Evolutionary conservation across 2,888 invertebrate species (phyloP), one percentile per base, ranked within the genome.

Genomic region (Eupithecia centaureata): DNA sequence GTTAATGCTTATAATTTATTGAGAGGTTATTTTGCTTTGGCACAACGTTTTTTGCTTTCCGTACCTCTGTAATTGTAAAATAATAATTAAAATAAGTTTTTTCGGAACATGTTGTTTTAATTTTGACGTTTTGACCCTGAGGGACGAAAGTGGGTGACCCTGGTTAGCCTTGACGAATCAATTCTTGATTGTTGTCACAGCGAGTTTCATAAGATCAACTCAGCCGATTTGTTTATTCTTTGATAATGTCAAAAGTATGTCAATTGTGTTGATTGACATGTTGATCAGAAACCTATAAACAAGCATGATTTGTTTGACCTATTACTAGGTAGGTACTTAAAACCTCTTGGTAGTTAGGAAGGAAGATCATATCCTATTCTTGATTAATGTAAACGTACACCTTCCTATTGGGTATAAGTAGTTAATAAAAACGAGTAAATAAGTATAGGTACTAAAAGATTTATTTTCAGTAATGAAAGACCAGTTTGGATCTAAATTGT

Each of bases 1-100:
- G 56, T 60, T 73, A 47, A 71, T 63, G 68, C 72, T 68, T 25
- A 51, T 71, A 70, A 68, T 70, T 71, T 69, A 59, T 68, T 33
- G 64, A 65, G 74, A 73, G 73, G 74, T 67, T 69, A 28, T 68
- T 67, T 73, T 68, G 74, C 73, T 76, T 73, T 68, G 68, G 74
- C 76, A 74, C 73, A 76, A 72, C 65, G 60, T 73, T 68, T 71
- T 71, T 72, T 65, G 76, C 72, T 76, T 74, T 66, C 70, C 42
- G 33, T 68, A 68, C 74, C 74, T 76, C 71, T 76, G 74, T 69
- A 65, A 68, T 32, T 72, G 66, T 73, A 71, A 71, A 65, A 73
- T 70, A 69, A 65, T 72, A 63, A 74, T 69, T 74, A 72, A 72
- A 74, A 47, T 68, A 74, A 71, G 70, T 67, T 70, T 71, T 52